phyloP scores from a whole-genome alignment of 2,888 invertebrate species.

The Acanthoscelides obtectus region DNA sequence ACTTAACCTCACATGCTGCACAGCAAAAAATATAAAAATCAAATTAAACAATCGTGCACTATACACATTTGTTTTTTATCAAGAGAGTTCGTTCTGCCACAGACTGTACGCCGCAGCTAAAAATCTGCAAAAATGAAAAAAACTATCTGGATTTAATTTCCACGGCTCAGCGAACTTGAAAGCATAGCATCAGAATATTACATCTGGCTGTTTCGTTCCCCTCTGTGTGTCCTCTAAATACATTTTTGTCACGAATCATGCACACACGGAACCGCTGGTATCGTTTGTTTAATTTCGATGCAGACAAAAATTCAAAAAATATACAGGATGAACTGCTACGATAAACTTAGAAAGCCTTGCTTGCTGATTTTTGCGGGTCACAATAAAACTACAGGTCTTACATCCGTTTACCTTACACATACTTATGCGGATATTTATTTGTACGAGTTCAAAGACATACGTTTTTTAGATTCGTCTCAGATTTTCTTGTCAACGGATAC shows the following conservation, averaged over 20 bases:
- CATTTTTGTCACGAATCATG: background rate
- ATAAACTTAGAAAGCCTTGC: too few species aligned
- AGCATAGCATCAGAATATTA: background rate
- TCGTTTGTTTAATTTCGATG: background rate
- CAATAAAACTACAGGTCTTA: too few species aligned
- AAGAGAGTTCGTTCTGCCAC: background rate
- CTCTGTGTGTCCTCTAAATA: background rate
- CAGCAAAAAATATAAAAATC: too few species aligned
- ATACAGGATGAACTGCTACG: too few species aligned
- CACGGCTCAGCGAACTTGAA: background rate
- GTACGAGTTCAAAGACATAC: too few species aligned
- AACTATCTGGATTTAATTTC: background rate
- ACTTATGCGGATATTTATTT: too few species aligned
- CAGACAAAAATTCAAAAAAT: background rate
- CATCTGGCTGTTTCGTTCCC: background rate
- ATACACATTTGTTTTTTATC: background rate
- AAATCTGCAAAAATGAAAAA: background rate
- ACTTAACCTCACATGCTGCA: too few species aligned
- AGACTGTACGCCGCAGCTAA: background rate
- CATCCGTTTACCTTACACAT: too few species aligned
- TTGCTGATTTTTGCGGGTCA: too few species aligned
- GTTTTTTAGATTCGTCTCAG: too few species aligned
- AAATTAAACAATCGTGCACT: background rate
- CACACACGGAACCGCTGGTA: background rate
- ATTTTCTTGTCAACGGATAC: too few species aligned